phyloP scores from a whole-genome alignment of 2,113 vertebrate genomes.

The Archilochus colubris region DNA sequence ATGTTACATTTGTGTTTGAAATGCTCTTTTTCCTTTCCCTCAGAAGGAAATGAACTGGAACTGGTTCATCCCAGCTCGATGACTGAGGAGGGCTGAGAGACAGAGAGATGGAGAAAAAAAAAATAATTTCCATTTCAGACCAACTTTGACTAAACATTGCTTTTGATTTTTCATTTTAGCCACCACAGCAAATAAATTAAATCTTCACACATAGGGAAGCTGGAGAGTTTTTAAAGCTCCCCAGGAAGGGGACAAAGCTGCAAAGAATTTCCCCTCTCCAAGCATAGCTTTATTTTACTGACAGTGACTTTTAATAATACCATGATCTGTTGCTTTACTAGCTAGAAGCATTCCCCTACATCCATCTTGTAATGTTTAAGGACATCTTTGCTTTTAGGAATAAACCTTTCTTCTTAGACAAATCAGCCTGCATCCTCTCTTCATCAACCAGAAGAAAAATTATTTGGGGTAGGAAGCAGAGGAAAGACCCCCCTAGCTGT shows the following conservation, averaged over 20 bases:
- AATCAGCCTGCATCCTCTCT: not conserved
- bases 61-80: not conserved
- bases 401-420: not conserved
- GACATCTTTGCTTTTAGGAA: not conserved
- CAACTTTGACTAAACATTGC: not conserved
- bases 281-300: not conserved
- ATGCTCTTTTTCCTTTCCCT: not conserved
- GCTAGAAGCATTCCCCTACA: not conserved
- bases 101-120: not conserved
- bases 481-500: not conserved
- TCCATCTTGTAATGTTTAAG: not conserved
- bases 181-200: not conserved
- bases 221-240: not conserved
- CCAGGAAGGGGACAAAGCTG: not conserved
- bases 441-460: not conserved
- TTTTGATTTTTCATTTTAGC: conserved; percentile 26
- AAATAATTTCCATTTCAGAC: not conserved
- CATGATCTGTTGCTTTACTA: not conserved
- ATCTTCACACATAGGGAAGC: not conserved
- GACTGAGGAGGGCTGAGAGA: not conserved
- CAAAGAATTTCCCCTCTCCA: not conserved
- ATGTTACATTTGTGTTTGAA: not conserved
- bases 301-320: not conserved
- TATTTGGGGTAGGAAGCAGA: not conserved
- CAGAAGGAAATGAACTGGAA: conserved; percentile 14